Base-by-base conservation (phyloP, 1,140 invertebrate species). In the Protaetia brevitarsis region DNA sequence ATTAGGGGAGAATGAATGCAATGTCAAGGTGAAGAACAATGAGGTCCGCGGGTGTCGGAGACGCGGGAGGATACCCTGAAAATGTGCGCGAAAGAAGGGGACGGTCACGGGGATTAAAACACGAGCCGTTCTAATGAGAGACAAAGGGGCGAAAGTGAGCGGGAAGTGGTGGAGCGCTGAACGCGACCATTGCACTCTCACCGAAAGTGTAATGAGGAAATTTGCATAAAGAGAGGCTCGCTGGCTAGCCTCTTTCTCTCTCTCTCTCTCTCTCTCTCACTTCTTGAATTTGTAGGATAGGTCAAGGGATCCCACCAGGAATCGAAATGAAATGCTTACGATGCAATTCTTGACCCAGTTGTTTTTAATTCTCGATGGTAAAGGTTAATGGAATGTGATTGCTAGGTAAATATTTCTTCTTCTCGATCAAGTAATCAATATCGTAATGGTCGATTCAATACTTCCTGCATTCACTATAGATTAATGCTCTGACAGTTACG, bases 21-120 rank as follows among this genome's bases (percentile, higher is more conserved):
- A 61, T 66, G 65, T 66, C 65, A 66, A 66, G 65, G 65, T 66
- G 57, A 66, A 66, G 58, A 60, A 61, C 57, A 45, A 26, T 21
- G 65, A 61, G 21, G 19, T 51, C 3, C 2, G 19, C 19, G 41
- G 41, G 19, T 51, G 41, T 51, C 41, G 19, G 41, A 7, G 41
- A 26, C 10, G 41, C 5, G n/a, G n/a, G 11, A 51, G 19, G 19
- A 51, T 16, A 23, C 8, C 16, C 19, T 23, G 41, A 51, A 51
- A 51, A 51, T 51, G 41, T 51, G 41, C 26, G 41, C 41, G 11
- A 23, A 51, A 19, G 26, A 51, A 23, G 41, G 8, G 41, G 41
- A 19, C 16, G 41, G 19, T 23, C 19, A 31, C 57, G 31, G 57
- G 36, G 61, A 66, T 66, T 66, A 66, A 65, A 65, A 60, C 61